Conservation (phyloP, 2,797 vertebrate genomes). For the Luscinia megarhynchos region DNA sequence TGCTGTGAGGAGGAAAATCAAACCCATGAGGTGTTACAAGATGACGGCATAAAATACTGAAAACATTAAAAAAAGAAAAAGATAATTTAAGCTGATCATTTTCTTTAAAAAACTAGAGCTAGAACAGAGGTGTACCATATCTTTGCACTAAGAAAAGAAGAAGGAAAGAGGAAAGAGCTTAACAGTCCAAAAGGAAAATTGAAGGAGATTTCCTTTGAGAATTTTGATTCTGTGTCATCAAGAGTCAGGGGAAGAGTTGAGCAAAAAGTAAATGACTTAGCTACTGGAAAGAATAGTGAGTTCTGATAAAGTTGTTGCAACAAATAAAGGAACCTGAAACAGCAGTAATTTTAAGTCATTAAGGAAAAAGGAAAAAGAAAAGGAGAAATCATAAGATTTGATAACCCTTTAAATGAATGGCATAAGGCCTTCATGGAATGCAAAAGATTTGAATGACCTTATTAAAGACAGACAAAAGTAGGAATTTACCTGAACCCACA, state of each 20-base stretch:
- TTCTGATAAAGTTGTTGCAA: neutral
- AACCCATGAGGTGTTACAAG: neutral
- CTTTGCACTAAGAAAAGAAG: neutral
- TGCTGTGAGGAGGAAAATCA: neutral
- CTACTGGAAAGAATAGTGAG: neutral
- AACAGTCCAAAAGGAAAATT: neutral
- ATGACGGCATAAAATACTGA: neutral
- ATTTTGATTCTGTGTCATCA: neutral
- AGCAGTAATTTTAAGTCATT: neutral
- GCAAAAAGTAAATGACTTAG: neutral
- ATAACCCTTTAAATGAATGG: neutral
- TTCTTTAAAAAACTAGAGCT: neutral
- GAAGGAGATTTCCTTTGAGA: neutral
- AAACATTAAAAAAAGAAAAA: neutral
- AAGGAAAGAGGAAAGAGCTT: neutral
- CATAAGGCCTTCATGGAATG: neutral
- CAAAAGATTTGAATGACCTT: neutral
- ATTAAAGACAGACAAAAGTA: neutral
- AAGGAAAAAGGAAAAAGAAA: constrained; percentile 4
- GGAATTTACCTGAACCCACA: constrained; percentile 24
- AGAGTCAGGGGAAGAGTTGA: neutral
- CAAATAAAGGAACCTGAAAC: neutral
- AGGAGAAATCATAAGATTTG: neutral
- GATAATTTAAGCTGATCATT: neutral
- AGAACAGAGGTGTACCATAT: neutral